Percentiles rank a stretch among this genome's conserved stretches.
Evolutionary conservation across 1,140 invertebrate species (phyloP).

Genomic region (Dinoponera quadriceps): DNA sequence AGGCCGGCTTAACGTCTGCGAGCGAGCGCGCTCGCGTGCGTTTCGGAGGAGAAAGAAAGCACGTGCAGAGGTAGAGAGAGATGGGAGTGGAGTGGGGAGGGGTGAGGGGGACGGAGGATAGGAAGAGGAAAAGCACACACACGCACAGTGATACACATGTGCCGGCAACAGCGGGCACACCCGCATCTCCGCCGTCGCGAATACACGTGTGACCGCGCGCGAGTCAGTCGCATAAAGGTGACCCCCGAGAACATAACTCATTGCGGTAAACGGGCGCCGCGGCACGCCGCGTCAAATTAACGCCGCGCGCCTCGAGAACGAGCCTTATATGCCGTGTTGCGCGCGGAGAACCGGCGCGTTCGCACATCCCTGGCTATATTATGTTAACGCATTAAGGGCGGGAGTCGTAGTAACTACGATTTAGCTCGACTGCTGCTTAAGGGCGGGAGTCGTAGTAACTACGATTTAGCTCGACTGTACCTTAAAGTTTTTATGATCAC

Average conservation of each 20-base stretch:
- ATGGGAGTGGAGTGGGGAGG: background rate
- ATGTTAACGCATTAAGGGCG: conserved; percentile 48
- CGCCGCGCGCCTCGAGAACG: conserved; percentile 66
- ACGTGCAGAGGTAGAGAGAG: background rate
- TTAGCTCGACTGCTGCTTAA: too few relatives aligned
- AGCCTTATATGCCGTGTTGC: conserved; percentile 50
- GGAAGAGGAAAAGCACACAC: conserved; percentile 34
- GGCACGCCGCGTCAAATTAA: conserved; percentile 81
- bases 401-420: too few relatives aligned
- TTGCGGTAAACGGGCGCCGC: conserved; percentile 82
- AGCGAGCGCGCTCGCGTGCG: background rate
- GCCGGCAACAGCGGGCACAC: background rate
- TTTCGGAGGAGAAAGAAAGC: background rate
- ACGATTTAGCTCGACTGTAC: too few relatives aligned
- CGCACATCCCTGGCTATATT: conserved; percentile 19
- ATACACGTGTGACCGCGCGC: conserved; percentile 71
- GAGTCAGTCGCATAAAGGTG: conserved; percentile 79
- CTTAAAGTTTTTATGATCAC: too few relatives aligned
- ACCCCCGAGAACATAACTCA: conserved; percentile 81
- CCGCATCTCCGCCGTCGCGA: conserved; percentile 6
- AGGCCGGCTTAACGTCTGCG: conserved; percentile 51
- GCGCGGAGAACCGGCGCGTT: conserved; percentile 38
- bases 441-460: too few relatives aligned
- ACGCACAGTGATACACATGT: background rate
- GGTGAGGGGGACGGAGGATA: background rate